A percentile compares a stretch with the other conserved stretches of the same genome.
Evolutionary conservation across 2,113 vertebrate species (phyloP).

Genomic region (Lophochroa leadbeateri): DNA sequence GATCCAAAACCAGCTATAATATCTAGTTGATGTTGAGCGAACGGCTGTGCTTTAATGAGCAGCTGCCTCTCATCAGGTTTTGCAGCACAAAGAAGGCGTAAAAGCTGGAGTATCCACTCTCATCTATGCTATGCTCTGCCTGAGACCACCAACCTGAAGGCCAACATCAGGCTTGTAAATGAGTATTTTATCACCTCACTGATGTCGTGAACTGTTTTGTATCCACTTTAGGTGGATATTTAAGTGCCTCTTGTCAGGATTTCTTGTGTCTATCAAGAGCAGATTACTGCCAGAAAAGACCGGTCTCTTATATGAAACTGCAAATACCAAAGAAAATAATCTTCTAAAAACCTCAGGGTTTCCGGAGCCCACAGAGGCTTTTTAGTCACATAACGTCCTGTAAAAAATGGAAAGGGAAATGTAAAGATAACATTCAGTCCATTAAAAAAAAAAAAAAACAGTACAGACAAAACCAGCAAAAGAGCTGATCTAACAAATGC

Average conservation of each 20-base stretch:
- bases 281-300: neutral
- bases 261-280: neutral
- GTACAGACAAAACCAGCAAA: neutral
- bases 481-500: neutral
- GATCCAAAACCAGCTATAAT: neutral
- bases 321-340: conserved; percentile 23
- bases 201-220: neutral
- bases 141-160: neutral
- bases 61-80: neutral
- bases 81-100: neutral
- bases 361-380: neutral
- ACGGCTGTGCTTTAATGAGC: neutral
- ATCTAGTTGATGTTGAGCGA: neutral
- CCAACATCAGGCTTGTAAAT: neutral
- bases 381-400: neutral
- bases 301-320: neutral
- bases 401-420: neutral
- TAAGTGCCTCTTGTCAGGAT: neutral
- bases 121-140: neutral
- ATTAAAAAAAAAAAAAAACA: neutral
- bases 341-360: neutral
- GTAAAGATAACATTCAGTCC: neutral
- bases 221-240: neutral
- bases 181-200: neutral
- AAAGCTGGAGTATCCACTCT: neutral